phyloP scores from a whole-genome alignment of 2,888 invertebrate genomes.

The Tupiocoris notatus region DNA sequence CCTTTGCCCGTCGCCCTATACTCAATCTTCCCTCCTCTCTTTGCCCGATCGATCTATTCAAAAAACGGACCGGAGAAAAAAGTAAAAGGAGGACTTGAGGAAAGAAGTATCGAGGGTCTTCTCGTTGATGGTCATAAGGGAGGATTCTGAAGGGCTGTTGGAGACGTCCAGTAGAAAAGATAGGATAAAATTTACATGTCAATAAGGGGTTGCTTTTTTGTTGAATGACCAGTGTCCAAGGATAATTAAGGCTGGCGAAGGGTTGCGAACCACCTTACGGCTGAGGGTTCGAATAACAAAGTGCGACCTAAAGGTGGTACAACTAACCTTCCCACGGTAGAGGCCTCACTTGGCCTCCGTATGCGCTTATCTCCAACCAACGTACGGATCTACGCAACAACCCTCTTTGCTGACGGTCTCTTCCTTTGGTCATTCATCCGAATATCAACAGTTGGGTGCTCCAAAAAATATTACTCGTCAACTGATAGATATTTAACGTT shows the following conservation, averaged over 20 bases:
- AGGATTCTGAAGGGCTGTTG: not conserved
- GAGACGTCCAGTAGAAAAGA: not conserved
- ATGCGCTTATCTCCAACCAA: not conserved
- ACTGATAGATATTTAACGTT: no score
- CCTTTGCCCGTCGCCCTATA: not conserved
- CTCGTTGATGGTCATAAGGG: not conserved
- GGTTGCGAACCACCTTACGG: not conserved
- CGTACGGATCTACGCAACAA: not conserved
- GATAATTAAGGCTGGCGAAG: not conserved
- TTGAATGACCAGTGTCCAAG: conserved; percentile 4
- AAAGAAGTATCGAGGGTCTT: not conserved
- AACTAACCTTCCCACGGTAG: not conserved
- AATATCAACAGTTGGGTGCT: not conserved
- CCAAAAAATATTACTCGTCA: no score
- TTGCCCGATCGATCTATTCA: not conserved
- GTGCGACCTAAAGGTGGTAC: not conserved
- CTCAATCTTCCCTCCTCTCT: not conserved
- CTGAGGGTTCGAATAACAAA: not conserved
- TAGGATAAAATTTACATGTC: conserved; percentile 1
- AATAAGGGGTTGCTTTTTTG: not conserved
- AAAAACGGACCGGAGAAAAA: not conserved
- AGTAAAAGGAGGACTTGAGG: not conserved
- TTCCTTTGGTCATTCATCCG: not conserved
- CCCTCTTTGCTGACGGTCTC: not conserved
- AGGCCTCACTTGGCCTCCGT: not conserved